Conservation (phyloP, 2,888 invertebrate genomes). For the Protonemura montana region DNA sequence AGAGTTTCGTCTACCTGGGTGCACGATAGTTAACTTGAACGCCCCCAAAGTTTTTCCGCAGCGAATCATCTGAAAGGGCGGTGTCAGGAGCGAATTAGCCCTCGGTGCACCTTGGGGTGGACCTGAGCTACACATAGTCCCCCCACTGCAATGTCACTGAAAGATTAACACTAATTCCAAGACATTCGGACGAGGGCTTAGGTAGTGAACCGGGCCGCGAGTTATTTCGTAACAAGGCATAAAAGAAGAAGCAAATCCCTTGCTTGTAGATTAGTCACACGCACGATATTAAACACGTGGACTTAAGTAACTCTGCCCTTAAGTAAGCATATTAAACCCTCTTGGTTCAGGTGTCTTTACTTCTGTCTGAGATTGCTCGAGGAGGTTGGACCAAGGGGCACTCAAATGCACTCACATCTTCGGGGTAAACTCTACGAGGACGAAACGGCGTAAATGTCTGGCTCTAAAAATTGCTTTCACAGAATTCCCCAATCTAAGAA, state of each 20-base stretch:
- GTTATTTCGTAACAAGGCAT: constrained; percentile 2
- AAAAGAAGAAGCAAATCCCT: background rate
- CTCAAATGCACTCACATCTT: background rate
- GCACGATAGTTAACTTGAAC: background rate
- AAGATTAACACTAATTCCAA: constrained; percentile 39
- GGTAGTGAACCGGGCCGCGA: background rate
- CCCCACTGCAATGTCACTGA: constrained; percentile 22
- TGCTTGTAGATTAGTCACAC: background rate
- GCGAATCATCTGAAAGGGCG: background rate
- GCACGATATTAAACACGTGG: constrained; percentile 7
- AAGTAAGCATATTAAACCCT: constrained; percentile 1
- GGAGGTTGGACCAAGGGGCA: background rate
- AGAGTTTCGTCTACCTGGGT: too few species aligned
- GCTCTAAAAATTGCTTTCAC: background rate
- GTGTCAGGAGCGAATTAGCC: background rate
- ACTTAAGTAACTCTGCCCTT: background rate
- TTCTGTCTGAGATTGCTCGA: background rate
- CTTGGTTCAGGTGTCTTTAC: background rate
- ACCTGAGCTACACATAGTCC: background rate
- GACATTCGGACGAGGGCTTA: background rate
- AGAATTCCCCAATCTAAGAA: background rate
- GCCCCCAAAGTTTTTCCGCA: background rate
- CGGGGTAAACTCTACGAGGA: too few species aligned
- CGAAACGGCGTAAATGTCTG: background rate
- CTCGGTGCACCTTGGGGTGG: background rate